These are phyloP conservation scores for Holacanthella duospinosa DNA, from an alignment of 2,888 invertebrate genomes.

Conservation along the genomic window DNA sequence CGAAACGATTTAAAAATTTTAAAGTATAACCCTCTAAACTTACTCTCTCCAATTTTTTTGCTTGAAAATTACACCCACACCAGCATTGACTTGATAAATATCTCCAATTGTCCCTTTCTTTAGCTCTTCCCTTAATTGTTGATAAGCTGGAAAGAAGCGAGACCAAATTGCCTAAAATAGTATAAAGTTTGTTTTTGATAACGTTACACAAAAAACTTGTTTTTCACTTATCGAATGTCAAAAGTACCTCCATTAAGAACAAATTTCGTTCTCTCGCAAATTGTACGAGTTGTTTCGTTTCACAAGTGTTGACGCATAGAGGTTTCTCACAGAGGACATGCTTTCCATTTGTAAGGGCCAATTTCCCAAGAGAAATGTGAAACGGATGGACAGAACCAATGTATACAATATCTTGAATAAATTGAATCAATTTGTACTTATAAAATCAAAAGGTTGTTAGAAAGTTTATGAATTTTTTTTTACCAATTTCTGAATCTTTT, in stretches of 20 bases:
- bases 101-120: constrained; percentile 57
- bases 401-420: constrained; percentile 51
- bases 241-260: constrained; percentile 44
- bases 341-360: constrained; percentile 71
- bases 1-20: no score
- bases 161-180: constrained; percentile 69
- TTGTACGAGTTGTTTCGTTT: constrained; percentile 56
- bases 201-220: background rate
- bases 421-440: background rate
- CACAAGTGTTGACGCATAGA: constrained; percentile 64
- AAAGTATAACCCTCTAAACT: no score
- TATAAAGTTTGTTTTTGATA: background rate
- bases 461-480: constrained; percentile 27
- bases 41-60: constrained; percentile 54
- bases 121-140: constrained; percentile 56
- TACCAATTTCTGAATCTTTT: constrained; percentile 62
- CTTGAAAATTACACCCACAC: constrained; percentile 55
- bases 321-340: constrained; percentile 87
- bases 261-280: constrained; percentile 42
- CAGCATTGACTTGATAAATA: constrained; percentile 54
- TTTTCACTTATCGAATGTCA: background rate
- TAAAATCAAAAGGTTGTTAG: background rate
- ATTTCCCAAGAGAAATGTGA: constrained; percentile 58
- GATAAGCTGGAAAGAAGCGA: constrained; percentile 67
- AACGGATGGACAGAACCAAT: constrained; percentile 65